Evolutionary conservation across 2,888 invertebrate species (phyloP).

Genomic region (Spilosoma lubricipeda): DNA sequence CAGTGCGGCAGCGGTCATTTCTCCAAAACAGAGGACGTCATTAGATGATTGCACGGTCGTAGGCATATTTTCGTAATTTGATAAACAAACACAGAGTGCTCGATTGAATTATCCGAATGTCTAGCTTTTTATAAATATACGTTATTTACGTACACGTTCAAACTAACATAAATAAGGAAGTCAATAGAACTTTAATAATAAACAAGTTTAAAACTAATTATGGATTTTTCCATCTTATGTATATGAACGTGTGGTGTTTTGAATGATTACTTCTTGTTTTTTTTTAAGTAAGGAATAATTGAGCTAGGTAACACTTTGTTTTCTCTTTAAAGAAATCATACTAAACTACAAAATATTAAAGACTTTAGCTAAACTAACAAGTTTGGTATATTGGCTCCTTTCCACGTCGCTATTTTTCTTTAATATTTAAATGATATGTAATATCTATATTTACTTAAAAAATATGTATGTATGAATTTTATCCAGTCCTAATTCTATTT

Average conservation of each 20-base stretch:
- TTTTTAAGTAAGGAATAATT: neutral
- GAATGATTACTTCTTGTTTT: neutral
- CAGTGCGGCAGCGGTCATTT: neutral
- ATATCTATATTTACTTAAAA: neutral
- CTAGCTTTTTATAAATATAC: neutral
- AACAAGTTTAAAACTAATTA: neutral
- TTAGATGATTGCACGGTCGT: neutral
- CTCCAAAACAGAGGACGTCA: neutral
- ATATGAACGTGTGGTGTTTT: neutral
- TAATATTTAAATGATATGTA: neutral
- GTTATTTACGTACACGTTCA: neutral
- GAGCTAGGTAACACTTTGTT: neutral
- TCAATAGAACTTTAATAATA: neutral
- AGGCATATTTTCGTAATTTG: neutral
- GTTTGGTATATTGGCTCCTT: no score
- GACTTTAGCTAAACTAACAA: no score
- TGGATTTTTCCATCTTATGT: neutral
- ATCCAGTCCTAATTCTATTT: neutral
- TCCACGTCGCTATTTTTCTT: neutral
- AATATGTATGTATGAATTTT: neutral
- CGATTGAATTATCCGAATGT: neutral
- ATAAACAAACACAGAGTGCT: neutral
- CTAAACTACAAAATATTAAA: no score
- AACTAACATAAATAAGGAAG: neutral
- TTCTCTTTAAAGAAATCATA: neutral